Base-by-base conservation (phyloP, 2,797 vertebrate genomes). In the Rallus crepitans region DNA sequence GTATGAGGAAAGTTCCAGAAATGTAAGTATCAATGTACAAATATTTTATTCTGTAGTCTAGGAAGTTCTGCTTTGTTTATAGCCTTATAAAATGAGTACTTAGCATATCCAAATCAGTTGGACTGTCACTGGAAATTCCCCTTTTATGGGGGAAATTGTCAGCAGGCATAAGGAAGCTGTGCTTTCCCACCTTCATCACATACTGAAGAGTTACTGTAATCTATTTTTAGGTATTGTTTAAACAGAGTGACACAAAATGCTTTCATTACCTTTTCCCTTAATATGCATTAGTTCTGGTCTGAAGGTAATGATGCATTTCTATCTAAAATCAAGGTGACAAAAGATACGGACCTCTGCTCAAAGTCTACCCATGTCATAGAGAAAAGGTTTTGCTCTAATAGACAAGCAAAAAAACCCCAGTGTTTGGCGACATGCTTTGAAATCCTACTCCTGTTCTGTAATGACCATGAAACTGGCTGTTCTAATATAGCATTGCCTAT, bases 361-460 rank as follows among this genome's bases (percentile, higher is more conserved):
- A 72, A 76, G 19, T 61, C 50, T 60, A 33, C 12, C 4, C 3
- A 1, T 71, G 21, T 28, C 10, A 60, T 4, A 72, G 19, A 79
- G 35, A 40, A 82, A 89, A 71, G 6, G 6, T 52, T 80, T 11
- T 9, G 37, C 10, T 56, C 16, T 59, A 68, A 55, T 1, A 64
- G 12, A 16, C 4, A 40, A 14, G 53, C 23, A 75, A 68, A 39
- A 23, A 23, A 33, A 50, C 1, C 2, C 2, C 7, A 0, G 1
- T 1, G 1, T 84, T 75, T 45, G 52, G 40, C 13, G 13, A 60
- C 24, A 31, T 39, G 14, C 47, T 82, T 87, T 82, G 48, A 71
- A 87, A 59, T 61, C 21, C 42, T 60, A 11, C 2, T 14, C 16
- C 45, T 87, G 16, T 68, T 87, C 15, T n/a, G 2, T 14, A 59